Base-by-base conservation (phyloP, 2,888 invertebrate species). In the Nebria salina region DNA sequence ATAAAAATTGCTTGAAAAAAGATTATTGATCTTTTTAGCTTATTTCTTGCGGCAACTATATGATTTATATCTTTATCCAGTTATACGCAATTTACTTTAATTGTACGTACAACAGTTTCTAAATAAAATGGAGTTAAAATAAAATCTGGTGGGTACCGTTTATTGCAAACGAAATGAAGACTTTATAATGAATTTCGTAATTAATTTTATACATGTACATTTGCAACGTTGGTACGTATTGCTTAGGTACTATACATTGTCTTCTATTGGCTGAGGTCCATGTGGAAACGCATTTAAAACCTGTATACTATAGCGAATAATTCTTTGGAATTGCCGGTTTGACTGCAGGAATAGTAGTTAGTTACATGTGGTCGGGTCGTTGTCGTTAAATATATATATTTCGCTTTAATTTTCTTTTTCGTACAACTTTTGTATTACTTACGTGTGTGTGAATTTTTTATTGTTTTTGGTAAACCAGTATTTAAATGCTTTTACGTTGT, bases 101-200 rank as follows among this genome's bases (percentile, higher is more conserved):
- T 13, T 54, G 54, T 13, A 54, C 7, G 4, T 13, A 54, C 20
- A 20, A 34, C 5, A 34, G 34, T 34, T 34, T 34, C 34, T 34
- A 34, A 34, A 34, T 2, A 34, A 34, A 34, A 34, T 34, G 5
- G 5, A 34, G 5, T 34, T 13, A 13, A 2, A 11, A 54, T 54
- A 13, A 54, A 54, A 54, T 8, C 13, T 13, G 13, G 54, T 54
- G 7, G 7, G 2, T 13, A 54, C 13, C 7, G 54, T 54, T 54
- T 54, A 54, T 54, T 11, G 54, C 54, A 3, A 54, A 66, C 25
- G 8, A 66, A 66, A 66, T 66, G 66, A 66, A 66, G 66, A 66
- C 11, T 11, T 66, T 2, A 3, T 66, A 25, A 66, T 66, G 7
- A 66, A 9, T 66, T 66, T 66, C n/a, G 25, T 66, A 66, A 66